Conservation (phyloP, 2,888 invertebrate species). For the Vesta saturnalis region DNA sequence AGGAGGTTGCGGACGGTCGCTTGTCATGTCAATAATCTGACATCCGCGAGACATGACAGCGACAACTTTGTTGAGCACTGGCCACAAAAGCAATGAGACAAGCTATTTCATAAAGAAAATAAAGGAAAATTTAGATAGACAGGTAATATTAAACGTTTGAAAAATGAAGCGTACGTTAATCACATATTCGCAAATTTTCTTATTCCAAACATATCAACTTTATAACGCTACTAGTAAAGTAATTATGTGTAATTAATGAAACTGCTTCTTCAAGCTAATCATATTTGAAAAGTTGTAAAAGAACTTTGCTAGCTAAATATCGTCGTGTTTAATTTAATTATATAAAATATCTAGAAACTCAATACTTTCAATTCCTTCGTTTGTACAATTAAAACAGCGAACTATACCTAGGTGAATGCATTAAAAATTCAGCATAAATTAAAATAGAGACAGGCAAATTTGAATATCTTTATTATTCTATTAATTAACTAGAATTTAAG, state of each 20-base stretch:
- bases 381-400: constrained; percentile 2
- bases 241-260: no score
- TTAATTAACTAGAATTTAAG: background rate
- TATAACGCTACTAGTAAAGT: no score
- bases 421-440: constrained; percentile 19
- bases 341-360: constrained; percentile 1
- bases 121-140: constrained; percentile 29
- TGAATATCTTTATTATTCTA: constrained; percentile 9
- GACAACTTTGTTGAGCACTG: constrained; percentile 44
- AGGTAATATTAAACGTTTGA: constrained; percentile 27
- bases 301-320: no score
- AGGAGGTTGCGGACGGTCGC: constrained; percentile 56
- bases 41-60: constrained; percentile 53
- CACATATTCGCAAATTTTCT: background rate
- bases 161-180: constrained; percentile 22
- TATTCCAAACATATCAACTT: background rate
- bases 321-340: constrained; percentile 19
- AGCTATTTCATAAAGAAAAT: constrained; percentile 36
- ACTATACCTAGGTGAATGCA: background rate
- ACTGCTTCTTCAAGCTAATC: no score
- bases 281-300: no score
- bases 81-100: constrained; percentile 37
- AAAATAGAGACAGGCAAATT: background rate
- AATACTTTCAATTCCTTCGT: constrained; percentile 7
- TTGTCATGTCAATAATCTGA: constrained; percentile 58